Evolutionary conservation across 53 echinoderm and acorn worm species (phyloP).

Genomic region (Actinopyga echinites): DNA sequence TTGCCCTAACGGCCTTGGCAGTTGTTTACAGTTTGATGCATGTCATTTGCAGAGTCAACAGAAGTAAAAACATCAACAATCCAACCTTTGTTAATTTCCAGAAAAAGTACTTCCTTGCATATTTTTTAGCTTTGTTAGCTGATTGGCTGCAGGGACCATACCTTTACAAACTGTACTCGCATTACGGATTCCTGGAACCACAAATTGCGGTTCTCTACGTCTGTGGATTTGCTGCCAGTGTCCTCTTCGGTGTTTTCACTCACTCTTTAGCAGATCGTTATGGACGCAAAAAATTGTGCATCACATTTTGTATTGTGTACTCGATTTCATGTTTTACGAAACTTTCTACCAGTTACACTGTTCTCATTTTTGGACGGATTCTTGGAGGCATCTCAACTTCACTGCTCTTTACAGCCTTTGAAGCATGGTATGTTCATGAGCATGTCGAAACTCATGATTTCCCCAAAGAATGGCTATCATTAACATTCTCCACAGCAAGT

Average conservation of each 20-base stretch:
- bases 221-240: conserved; percentile 93
- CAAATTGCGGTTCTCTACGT: conserved; percentile 97
- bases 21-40: conserved; percentile 58
- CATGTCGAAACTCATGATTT: conserved; percentile 91
- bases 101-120: conserved; percentile 83
- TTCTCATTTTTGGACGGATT: conserved; percentile 81
- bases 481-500: conserved; percentile 92
- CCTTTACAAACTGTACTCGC: conserved; percentile 91
- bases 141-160: conserved; percentile 99
- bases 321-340: conserved; percentile 93
- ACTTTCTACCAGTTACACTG: conserved; percentile 70
- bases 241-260: conserved; percentile 81
- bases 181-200: conserved; percentile 91
- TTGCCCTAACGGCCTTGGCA: conserved; percentile 64
- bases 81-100: conserved; percentile 88
- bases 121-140: conserved; percentile 84
- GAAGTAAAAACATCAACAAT: conserved; percentile 71
- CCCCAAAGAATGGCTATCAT: conserved; percentile 89
- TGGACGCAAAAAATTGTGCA: conserved; percentile 92
- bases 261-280: conserved; percentile 77
- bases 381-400: conserved; percentile 93
- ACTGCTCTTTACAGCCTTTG: conserved; percentile 89
- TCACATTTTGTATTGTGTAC: conserved; percentile 90
- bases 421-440: conserved; percentile 97
- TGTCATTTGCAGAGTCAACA: conserved; percentile 55